These are phyloP conservation scores for Onychostruthus taczanowskii DNA, from an alignment of 2,113 vertebrate genomes.

Conservation along the genomic window DNA sequence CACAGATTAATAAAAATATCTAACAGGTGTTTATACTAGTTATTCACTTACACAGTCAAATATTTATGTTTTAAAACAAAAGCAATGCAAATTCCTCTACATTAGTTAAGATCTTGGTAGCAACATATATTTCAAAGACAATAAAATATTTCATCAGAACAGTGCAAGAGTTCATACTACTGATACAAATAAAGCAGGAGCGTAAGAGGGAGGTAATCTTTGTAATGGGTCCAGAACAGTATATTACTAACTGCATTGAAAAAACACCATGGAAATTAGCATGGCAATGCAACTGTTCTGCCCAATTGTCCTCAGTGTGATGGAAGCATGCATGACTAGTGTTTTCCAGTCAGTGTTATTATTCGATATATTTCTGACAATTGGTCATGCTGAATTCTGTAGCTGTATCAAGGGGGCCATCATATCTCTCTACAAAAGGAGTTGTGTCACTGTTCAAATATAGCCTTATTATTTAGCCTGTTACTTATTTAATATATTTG, in stretches of 20 bases:
- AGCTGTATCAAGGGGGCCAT: not conserved
- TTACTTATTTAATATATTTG: conserved; percentile 23
- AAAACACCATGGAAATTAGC: not conserved
- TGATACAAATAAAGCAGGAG: not conserved
- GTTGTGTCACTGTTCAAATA: conserved; percentile 29
- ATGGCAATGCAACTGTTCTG: not conserved
- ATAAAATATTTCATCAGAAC: too few relatives aligned
- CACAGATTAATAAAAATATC: too few relatives aligned
- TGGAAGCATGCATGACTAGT: not conserved
- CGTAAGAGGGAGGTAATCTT: not conserved
- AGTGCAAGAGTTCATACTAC: too few relatives aligned
- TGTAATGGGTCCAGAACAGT: not conserved
- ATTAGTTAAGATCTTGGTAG: too few relatives aligned
- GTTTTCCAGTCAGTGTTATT: not conserved
- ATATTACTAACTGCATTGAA: not conserved
- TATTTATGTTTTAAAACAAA: too few relatives aligned
- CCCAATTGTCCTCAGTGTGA: not conserved
- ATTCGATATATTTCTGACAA: not conserved
- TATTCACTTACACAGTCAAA: too few relatives aligned
- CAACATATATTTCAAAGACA: too few relatives aligned
- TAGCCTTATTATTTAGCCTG: not conserved
- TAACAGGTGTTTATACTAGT: too few relatives aligned
- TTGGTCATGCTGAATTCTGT: not conserved
- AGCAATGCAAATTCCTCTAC: too few relatives aligned
- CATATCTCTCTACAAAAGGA: not conserved